phyloP scores from a whole-genome alignment of 2,113 vertebrate species.

The Sapajus apella region DNA sequence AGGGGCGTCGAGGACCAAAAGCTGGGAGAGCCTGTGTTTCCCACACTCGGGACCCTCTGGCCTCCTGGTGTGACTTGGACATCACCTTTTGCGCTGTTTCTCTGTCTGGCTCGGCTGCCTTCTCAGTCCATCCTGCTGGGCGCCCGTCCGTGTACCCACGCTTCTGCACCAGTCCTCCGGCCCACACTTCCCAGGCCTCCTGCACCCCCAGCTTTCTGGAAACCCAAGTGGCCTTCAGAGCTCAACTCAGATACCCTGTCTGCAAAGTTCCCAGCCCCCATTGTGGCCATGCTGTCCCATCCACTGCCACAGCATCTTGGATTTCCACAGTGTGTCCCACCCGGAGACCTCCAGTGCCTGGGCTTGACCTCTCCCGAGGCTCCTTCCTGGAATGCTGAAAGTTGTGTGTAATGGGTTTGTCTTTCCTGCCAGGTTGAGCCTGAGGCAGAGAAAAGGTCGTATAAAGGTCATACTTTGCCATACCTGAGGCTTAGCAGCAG shows the following conservation, averaged over 20 bases:
- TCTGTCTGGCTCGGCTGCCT: neutral
- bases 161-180: neutral
- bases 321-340: neutral
- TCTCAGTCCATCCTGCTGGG: fast-evolving
- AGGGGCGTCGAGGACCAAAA: fast-evolving
- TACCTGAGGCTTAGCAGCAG: neutral
- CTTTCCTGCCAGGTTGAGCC: neutral
- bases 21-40: neutral
- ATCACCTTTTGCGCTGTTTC: no score
- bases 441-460: neutral
- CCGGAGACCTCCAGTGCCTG: neutral
- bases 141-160: neutral
- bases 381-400: neutral
- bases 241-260: neutral
- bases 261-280: neutral
- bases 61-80: neutral
- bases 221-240: neutral
- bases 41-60: neutral
- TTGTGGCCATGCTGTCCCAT: fast-evolving
- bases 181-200: neutral
- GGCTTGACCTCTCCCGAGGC: no score
- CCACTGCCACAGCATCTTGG: neutral
- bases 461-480: neutral
- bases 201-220: neutral
- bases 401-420: fast-evolving